phyloP scores from a whole-genome alignment of 1,140 invertebrate genomes.

The Spodoptera litura region DNA sequence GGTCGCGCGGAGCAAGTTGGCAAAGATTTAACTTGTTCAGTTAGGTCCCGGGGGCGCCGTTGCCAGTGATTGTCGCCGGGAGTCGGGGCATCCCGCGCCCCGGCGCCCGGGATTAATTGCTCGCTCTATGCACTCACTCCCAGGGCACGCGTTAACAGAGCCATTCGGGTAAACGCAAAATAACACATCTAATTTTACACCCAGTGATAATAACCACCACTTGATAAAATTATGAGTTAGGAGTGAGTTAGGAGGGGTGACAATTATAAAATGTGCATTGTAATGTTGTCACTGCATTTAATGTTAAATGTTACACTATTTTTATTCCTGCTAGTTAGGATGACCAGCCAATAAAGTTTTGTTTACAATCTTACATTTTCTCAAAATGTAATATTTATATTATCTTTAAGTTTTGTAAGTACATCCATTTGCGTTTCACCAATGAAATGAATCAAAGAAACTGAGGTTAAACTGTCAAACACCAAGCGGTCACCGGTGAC shows the following conservation, averaged over 20 bases:
- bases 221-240: conserved; percentile 26
- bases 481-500: too few species aligned
- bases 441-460: too few species aligned
- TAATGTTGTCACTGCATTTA: neutral
- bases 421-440: too few species aligned
- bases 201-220: conserved; percentile 67
- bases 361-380: too few species aligned
- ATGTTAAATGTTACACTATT: neutral
- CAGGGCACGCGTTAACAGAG: conserved; percentile 78
- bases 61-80: conserved; percentile 81
- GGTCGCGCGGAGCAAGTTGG: conserved; percentile 66
- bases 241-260: conserved; percentile 2
- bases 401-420: too few species aligned
- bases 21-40: conserved; percentile 82
- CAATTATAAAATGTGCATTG: neutral
- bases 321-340: neutral
- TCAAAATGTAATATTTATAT: too few species aligned
- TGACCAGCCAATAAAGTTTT: too few species aligned
- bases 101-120: conserved; percentile 79
- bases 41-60: conserved; percentile 76
- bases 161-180: conserved; percentile 75
- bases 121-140: conserved; percentile 73
- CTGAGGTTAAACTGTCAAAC: too few species aligned
- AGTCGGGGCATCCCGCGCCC: conserved; percentile 59
- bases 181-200: conserved; percentile 79